Base-by-base conservation (phyloP, 2,797 vertebrate genomes). In the Discoglossus pictus region DNA sequence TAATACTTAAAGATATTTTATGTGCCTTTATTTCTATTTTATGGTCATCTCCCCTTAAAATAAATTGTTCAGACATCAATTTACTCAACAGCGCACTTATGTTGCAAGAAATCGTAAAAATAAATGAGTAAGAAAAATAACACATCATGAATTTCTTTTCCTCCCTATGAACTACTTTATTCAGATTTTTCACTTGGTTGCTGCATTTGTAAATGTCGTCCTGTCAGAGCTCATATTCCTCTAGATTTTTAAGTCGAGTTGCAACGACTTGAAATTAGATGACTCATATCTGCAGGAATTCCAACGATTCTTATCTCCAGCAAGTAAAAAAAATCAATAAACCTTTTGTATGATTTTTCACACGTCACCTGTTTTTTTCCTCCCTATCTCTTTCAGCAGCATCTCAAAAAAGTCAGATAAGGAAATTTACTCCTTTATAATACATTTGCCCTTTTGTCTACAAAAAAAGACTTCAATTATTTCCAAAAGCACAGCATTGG, bases 311-410 rank as follows among this genome's bases (percentile, higher is more conserved):
- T 78, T 73, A 77, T 79, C 78, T 81, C 56, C 72, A 75, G 74
- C 61, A 66, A 65, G 72, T 74, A 40, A 36, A 13, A 73, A 13
- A 65, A 75, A 82, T 80, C 82, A 71, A 79, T 82, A 46, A 8
- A 25, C 47, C 66, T 73, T 79, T 78, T 78, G 68, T 80, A 46
- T 54, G 68, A 74, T 82, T 76, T 78, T 72, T 46, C 53, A 63
- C 68, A 73, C 62, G 68, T 81, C 63, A 72, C 77, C 75, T 77
- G 64, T 73, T 72, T 51, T 27, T 76, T 66, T 52, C n/a, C 38
- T 35, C 53, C 58, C 60, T 74, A 74, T 72, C 39, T 43, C 27
- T 64, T 74, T 48, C 34, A 21, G 18, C 78, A 55, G 67, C 61
- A 63, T 76, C 71, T 73, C 74, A 59, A 67, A 59, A 61, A 68